These are phyloP conservation scores for Emydura subglobosa DNA, from an alignment of 2,113 vertebrate genomes.

Conservation along the genomic window DNA sequence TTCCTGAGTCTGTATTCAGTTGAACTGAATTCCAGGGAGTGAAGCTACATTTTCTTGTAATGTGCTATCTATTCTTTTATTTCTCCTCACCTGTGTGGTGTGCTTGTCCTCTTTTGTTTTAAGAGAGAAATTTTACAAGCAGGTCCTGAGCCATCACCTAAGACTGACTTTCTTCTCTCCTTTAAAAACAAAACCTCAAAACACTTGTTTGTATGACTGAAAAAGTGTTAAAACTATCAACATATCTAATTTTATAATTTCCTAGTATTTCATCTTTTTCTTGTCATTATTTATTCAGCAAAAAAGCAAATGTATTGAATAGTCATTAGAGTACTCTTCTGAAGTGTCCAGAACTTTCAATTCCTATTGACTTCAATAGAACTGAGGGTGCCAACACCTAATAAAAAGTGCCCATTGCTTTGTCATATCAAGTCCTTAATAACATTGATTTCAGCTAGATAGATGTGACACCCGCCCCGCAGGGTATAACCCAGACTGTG, in stretches of 20 bases:
- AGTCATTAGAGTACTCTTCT: background rate
- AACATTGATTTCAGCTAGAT: background rate
- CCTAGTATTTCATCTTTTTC: fast-evolving
- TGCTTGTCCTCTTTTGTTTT: too few relatives aligned
- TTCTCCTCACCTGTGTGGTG: too few relatives aligned
- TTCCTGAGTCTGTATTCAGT: too few relatives aligned
- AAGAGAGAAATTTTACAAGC: too few relatives aligned
- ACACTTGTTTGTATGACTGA: background rate
- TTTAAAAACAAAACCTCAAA: background rate
- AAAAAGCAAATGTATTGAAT: fast-evolving
- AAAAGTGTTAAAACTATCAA: background rate
- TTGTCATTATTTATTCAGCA: background rate
- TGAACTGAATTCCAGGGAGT: too few relatives aligned
- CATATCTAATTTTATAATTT: background rate
- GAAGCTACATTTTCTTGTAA: too few relatives aligned
- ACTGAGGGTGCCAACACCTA: background rate
- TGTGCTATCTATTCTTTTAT: too few relatives aligned
- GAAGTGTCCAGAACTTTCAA: background rate
- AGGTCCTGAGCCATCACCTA: too few relatives aligned
- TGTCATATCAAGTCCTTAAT: background rate
- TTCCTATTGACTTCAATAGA: background rate
- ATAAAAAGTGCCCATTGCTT: background rate
- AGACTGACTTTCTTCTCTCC: too few relatives aligned
- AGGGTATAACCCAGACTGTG: too few relatives aligned
- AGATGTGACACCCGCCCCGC: too few relatives aligned